phyloP scores from a whole-genome alignment of 2,888 invertebrate genomes.

The Drosophila paramelanica region DNA sequence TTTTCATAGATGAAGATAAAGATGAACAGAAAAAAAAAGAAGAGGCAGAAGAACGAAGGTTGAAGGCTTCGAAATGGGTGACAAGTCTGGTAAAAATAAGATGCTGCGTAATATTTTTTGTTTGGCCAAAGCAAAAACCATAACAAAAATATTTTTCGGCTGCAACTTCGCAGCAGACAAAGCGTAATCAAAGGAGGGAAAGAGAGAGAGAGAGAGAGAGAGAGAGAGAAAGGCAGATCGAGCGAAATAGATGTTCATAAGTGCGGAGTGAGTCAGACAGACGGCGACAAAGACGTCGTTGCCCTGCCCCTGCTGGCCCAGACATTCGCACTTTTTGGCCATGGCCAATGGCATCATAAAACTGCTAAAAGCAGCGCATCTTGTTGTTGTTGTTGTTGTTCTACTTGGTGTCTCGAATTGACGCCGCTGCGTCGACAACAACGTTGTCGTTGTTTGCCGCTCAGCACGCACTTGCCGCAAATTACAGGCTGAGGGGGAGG shows the following conservation, averaged over 20 bases:
- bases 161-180: constrained; percentile 36
- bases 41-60: background rate
- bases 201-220: background rate
- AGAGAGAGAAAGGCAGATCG: background rate
- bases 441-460: constrained; percentile 37
- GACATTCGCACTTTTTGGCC: constrained; percentile 71
- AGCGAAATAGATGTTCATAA: constrained; percentile 6
- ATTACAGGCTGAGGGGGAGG: constrained; percentile 2
- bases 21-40: background rate
- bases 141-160: constrained; percentile 72
- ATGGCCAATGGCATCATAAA: constrained; percentile 81
- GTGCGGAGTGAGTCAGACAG: constrained; percentile 62
- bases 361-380: constrained; percentile 48
- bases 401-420: constrained; percentile 25
- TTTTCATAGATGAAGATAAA: constrained; percentile 41
- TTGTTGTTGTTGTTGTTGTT: constrained; percentile 23
- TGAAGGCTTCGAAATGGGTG: constrained; percentile 13
- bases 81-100: constrained; percentile 38
- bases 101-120: constrained; percentile 64
- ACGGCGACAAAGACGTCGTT: constrained; percentile 67
- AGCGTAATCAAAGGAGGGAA: background rate
- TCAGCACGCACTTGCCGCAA: constrained; percentile 50
- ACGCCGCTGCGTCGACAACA: constrained; percentile 35
- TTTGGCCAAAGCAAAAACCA: constrained; percentile 40
- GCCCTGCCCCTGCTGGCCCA: constrained; percentile 45